These are phyloP conservation scores for Lepidochrysops patricia DNA, from an alignment of 2,888 invertebrate species.

Conservation along the genomic window DNA sequence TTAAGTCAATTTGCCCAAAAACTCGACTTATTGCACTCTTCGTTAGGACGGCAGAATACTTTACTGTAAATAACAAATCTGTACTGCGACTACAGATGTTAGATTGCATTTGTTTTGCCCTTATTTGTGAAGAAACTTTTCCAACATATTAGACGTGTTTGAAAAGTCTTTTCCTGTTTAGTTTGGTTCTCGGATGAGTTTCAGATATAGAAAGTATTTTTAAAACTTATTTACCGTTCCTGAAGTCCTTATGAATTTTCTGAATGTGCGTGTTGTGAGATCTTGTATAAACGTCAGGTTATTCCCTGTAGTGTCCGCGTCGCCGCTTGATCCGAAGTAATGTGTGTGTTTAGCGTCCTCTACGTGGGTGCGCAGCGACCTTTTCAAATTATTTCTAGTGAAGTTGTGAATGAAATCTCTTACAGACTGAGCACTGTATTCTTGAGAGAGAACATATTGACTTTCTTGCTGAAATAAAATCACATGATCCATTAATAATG, in stretches of 20 bases:
- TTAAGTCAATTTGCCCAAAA: no score
- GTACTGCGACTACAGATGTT: no score
- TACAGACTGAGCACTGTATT: slow-evolving; percentile 63
- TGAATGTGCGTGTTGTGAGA: slow-evolving; percentile 78
- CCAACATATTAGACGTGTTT: no score
- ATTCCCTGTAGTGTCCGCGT: slow-evolving; percentile 29
- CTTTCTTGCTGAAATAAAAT: slow-evolving; percentile 75
- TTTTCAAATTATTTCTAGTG: slow-evolving; percentile 49
- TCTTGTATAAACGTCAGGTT: slow-evolving; percentile 74
- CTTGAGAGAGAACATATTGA: slow-evolving; percentile 76
- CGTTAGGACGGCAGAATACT: no score
- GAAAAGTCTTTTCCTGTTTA: no score
- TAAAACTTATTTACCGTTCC: slow-evolving; percentile 65
- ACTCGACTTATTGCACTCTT: no score
- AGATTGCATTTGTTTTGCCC: no score
- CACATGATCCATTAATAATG: not conserved
- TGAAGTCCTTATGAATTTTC: slow-evolving; percentile 73
- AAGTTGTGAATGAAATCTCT: slow-evolving; percentile 73
- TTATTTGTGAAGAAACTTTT: no score
- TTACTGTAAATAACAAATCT: no score
- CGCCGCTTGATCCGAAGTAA: slow-evolving; percentile 45
- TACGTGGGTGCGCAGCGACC: slow-evolving; percentile 52
- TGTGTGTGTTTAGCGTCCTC: slow-evolving; percentile 55
- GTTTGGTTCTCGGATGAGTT: no score
- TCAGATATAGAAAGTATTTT: no score